These are phyloP conservation scores for Siphlonurus alternatus DNA, from an alignment of 2,888 invertebrate species.

Conservation along the genomic window DNA sequence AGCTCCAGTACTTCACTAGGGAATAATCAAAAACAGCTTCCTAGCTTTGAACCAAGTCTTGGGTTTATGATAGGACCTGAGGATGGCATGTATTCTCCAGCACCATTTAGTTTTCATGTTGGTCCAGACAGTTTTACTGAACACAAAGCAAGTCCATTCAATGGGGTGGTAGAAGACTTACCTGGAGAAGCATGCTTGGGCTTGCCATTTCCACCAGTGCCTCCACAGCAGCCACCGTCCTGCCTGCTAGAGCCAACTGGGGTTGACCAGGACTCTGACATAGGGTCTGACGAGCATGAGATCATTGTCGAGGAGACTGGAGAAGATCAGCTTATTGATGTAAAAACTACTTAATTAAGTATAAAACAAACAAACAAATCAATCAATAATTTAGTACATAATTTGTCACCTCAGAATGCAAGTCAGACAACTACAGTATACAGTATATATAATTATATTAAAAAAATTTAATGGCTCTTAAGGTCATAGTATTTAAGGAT, in stretches of 20 bases:
- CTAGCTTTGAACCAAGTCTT: background rate
- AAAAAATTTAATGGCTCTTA: too few relatives aligned
- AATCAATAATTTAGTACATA: too few relatives aligned
- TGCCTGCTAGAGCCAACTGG: background rate
- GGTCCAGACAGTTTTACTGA: background rate
- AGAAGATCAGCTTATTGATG: background rate
- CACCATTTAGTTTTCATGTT: background rate
- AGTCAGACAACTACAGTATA: too few relatives aligned
- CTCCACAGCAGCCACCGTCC: background rate
- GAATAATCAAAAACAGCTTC: background rate
- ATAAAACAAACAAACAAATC: too few relatives aligned
- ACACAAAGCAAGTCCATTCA: background rate
- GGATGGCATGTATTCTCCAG: background rate
- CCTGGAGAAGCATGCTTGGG: background rate
- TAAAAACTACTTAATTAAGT: too few relatives aligned
- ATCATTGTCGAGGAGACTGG: constrained; percentile 1
- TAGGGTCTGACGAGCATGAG: background rate
- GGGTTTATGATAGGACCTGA: background rate
- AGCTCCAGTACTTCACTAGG: background rate
- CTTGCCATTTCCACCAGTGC: background rate
- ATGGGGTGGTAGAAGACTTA: background rate
- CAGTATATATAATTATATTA: too few relatives aligned
- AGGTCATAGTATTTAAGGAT: too few relatives aligned
- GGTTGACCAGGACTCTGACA: background rate
- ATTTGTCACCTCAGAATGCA: too few relatives aligned